phyloP scores from a whole-genome alignment of 2,797 vertebrate genomes.

The Decapterus maruadsi region DNA sequence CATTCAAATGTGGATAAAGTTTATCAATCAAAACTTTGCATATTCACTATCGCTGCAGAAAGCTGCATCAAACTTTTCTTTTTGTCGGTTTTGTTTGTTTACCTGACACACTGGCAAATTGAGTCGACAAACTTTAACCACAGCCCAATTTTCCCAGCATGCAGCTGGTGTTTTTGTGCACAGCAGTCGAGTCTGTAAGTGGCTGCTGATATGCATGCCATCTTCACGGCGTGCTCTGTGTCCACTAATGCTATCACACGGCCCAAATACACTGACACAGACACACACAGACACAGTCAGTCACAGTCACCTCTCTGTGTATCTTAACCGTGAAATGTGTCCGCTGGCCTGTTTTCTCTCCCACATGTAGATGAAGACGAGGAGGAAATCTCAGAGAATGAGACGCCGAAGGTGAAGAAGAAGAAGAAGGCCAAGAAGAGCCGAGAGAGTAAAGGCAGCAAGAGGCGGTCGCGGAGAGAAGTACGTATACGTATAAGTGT shows the following conservation, averaged over 20 bases:
- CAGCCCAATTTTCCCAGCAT: not conserved
- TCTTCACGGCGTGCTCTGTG: not conserved
- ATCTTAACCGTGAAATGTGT: constrained; percentile 21
- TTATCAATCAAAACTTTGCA: not conserved
- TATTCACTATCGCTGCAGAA: not conserved
- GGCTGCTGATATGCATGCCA: not conserved
- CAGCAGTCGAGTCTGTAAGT: not conserved
- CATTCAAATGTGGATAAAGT: not conserved
- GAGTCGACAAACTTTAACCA: not conserved
- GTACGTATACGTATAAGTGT: constrained; percentile 69
- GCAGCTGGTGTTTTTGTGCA: constrained; percentile 9
- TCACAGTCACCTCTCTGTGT: not conserved
- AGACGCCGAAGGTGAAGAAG: constrained; percentile 96
- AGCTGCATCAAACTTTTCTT: no score
- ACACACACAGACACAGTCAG: no score
- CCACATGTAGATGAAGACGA: constrained; percentile 90
- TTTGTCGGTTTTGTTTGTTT: no score
- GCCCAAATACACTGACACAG: not conserved
- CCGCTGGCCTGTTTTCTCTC: not conserved
- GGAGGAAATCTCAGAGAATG: constrained; percentile 94
- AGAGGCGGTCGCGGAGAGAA: constrained; percentile 96
- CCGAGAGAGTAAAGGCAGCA: constrained; percentile 94
- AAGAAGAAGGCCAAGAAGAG: constrained; percentile 99
- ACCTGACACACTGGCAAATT: not conserved
- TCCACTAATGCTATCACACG: constrained; percentile 7